Evolutionary conservation across 1,140 invertebrate species (phyloP), one percentile per base, ranked within the genome.

Genomic region (Camponotus pennsylvanicus): DNA sequence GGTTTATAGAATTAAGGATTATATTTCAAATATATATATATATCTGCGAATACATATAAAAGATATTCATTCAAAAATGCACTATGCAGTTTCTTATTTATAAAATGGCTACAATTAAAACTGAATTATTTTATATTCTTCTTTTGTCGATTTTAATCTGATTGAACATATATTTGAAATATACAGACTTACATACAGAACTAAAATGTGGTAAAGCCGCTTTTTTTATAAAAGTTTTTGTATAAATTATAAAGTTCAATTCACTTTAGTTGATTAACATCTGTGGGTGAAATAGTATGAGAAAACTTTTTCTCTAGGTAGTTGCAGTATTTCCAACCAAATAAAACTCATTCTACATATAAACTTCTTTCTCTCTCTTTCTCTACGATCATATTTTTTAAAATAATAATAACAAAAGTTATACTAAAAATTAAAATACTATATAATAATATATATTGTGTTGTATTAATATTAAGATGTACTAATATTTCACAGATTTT

Each of bases 191-290:
- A 55, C 21, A 15, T 6, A 0, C 32, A 34, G 3, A 71, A 52
- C 15, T 34, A 34, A 52, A 55, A 71, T 71, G 52, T 55, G 32
- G 13, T 9, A 40, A 67, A 73, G 34, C 27, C 6, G 40, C 21
- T 21, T 45, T 61, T 73, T 71, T 27, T 61, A n/a, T 59, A 34
- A 73, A 61, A 73, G 40, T 73, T 82, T 32, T 13, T 37, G 13
- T 73, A 61, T 45, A 61, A 45, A 73, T 27, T 73, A 73, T 73
- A 61, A 82, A 82, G 40, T 55, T 82, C 67, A 34, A 82, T 73
- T 82, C 40, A 45, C 52, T 82, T 27, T 7, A 8, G 37, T 69
- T 73, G 67, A 82, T 82, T 82, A 82, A 82, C 67, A 82, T 73
- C 27, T 73, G 3, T 18, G 15, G 21, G 5, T 64, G 8, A 15